Evolutionary conservation across 2,113 vertebrate species (phyloP).

Genomic region (Pholis gunnellus): DNA sequence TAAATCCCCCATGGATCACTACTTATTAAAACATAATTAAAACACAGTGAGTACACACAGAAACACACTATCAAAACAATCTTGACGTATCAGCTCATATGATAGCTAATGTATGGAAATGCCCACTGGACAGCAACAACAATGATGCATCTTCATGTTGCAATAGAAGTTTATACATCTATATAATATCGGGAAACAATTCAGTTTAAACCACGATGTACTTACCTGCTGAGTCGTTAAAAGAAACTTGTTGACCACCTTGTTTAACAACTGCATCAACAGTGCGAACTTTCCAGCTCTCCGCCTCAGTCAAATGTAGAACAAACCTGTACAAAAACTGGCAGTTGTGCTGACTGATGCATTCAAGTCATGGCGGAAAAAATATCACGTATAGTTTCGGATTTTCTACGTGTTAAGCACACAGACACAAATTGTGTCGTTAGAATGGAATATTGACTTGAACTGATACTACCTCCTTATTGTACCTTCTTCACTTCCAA

Average conservation of each 20-base stretch:
- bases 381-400: fast-evolving
- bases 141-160: background rate
- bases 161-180: background rate
- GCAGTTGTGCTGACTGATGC: background rate
- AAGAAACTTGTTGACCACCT: background rate
- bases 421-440: too few relatives aligned
- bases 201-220: background rate
- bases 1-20: background rate
- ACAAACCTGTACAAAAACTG: background rate
- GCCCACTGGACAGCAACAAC: too few relatives aligned
- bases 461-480: background rate
- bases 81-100: background rate
- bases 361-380: background rate
- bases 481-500: background rate
- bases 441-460: background rate
- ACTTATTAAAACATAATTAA: background rate
- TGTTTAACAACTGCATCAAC: background rate
- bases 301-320: background rate
- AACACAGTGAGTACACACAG: background rate
- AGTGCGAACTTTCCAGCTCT: conserved; percentile 30
- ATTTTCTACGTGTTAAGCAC: background rate
- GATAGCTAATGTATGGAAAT: background rate
- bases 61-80: background rate
- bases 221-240: conserved; percentile 29
- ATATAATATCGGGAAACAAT: background rate